A percentile compares a stretch with the other conserved stretches of the same genome.
phyloP scores from a whole-genome alignment of 2,797 vertebrate genomes.

The Lateolabrax maculatus region DNA sequence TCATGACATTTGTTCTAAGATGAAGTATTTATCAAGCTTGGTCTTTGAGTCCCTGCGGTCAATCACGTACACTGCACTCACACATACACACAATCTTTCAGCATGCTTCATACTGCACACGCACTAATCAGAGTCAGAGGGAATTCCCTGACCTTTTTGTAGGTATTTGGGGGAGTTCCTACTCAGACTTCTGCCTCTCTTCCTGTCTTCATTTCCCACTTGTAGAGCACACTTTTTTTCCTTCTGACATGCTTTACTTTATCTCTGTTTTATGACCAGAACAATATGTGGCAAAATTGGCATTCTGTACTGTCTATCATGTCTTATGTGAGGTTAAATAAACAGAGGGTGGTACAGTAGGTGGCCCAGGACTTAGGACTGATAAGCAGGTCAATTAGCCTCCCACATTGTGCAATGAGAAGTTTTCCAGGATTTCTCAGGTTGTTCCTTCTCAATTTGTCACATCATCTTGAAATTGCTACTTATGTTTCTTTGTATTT shows the following conservation, averaged over 20 bases:
- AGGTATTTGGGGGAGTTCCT: conserved; percentile 20
- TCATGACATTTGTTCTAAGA: neutral
- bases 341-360: conserved; percentile 1
- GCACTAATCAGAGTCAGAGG: conserved; percentile 44
- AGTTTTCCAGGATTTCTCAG: conserved; percentile 15
- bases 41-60: neutral
- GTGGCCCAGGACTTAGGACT: neutral
- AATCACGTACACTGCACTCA: neutral
- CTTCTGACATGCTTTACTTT: neutral
- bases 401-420: neutral
- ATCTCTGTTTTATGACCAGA: conserved; percentile 61
- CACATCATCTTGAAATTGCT: conserved; percentile 1
- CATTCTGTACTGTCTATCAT: conserved; percentile 15
- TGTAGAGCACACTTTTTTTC: too few species aligned
- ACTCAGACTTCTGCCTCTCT: conserved; percentile 2
- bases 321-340: conserved; percentile 16
- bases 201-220: conserved; percentile 51
- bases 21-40: neutral
- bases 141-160: conserved; percentile 63
- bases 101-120: neutral
- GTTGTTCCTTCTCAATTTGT: conserved; percentile 2
- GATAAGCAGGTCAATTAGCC: neutral
- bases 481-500: neutral
- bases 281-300: conserved; percentile 38
- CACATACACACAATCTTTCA: neutral